phyloP scores from a whole-genome alignment of 2,797 vertebrate species.

The Nasua narica region DNA sequence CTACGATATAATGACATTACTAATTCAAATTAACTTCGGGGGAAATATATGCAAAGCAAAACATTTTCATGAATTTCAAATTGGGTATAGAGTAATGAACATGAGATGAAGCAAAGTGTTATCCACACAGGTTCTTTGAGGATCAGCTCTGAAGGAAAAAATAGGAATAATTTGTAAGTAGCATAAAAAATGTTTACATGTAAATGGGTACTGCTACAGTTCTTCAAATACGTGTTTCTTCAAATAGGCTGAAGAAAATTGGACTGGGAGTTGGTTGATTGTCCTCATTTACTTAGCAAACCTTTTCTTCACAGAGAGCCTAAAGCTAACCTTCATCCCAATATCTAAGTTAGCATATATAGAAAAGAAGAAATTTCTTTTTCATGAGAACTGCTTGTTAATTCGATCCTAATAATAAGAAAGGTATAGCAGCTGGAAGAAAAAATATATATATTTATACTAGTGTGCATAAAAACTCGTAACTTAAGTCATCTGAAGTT shows the following conservation, averaged over 20 bases:
- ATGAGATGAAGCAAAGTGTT: not conserved
- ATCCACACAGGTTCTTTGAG: not conserved
- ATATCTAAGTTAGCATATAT: not conserved
- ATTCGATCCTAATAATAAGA: not conserved
- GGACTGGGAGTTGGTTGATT: not conserved
- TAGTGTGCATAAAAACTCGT: not conserved
- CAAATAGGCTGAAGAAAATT: not conserved
- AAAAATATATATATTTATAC: not conserved
- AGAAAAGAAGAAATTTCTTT: not conserved
- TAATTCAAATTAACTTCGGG: not conserved
- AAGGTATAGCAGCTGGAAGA: not conserved
- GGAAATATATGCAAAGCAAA: not conserved
- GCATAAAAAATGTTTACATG: not conserved
- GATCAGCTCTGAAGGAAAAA: not conserved
- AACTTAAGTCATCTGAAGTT: not conserved
- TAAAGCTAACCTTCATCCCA: not conserved
- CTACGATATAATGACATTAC: not conserved
- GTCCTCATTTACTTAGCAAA: not conserved
- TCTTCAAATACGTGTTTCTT: not conserved
- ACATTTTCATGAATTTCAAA: not conserved
- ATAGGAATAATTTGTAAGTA: not conserved
- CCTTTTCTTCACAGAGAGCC: not conserved
- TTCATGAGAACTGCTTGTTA: not conserved
- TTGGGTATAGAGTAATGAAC: not conserved
- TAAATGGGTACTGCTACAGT: not conserved